Percentiles rank a stretch among this genome's conserved stretches.
Evolutionary conservation across 2,113 vertebrate species (phyloP).

Genomic region (Tyto alba): DNA sequence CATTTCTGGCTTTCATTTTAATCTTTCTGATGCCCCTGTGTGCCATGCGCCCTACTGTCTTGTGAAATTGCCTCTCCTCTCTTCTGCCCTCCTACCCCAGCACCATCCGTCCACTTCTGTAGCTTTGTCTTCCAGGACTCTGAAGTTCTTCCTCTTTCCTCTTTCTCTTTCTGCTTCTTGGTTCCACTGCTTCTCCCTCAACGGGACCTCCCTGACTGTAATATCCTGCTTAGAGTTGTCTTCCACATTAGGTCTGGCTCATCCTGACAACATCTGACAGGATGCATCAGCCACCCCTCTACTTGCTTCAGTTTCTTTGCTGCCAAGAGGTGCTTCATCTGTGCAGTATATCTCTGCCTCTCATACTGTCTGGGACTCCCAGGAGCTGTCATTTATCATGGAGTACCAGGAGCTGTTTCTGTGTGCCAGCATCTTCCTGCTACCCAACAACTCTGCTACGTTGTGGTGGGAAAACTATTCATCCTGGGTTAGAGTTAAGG

Average conservation of each 20-base stretch:
- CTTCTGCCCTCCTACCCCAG: background rate
- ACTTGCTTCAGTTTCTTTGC: background rate
- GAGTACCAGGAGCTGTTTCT: background rate
- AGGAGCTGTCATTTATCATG: background rate
- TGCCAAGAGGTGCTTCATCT: background rate
- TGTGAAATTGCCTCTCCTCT: background rate
- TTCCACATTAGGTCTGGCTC: background rate
- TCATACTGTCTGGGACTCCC: background rate
- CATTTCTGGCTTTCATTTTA: background rate
- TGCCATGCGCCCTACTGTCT: background rate
- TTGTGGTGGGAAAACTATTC: background rate
- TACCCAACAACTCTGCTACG: background rate
- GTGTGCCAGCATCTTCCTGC: background rate
- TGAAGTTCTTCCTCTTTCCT: background rate
- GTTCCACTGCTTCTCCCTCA: background rate
- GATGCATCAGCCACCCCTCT: background rate
- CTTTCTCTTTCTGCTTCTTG: background rate
- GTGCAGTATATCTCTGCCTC: background rate
- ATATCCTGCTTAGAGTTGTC: background rate
- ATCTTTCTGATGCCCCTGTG: background rate
- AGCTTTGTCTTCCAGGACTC: background rate
- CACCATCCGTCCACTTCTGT: background rate
- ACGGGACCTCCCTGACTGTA: background rate
- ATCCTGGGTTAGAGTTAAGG: background rate
- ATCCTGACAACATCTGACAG: background rate